Percentiles rank a stretch among this genome's conserved stretches.
Evolutionary conservation across 1,140 invertebrate genomes (phyloP).

Genomic region (Bombus sibiricus): DNA sequence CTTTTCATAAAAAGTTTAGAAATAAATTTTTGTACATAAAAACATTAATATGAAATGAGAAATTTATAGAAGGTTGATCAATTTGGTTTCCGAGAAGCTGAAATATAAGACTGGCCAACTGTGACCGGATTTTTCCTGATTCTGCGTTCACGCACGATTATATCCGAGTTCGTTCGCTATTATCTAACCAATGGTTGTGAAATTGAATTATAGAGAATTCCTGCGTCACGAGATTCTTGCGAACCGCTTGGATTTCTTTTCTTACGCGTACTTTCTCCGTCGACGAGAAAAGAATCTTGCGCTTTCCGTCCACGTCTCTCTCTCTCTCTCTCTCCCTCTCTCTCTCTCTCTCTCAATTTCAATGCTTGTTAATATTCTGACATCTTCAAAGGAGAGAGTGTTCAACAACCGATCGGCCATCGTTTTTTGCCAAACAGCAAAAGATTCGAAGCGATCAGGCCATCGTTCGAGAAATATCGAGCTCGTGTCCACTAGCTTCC

Average conservation of each 20-base stretch:
- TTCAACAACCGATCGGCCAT: neutral
- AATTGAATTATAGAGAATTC: conserved; percentile 37
- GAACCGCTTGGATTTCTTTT: conserved; percentile 42
- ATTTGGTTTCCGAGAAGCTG: neutral
- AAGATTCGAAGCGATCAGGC: neutral
- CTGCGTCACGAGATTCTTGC: conserved; percentile 16
- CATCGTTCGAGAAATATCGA: neutral
- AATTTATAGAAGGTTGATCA: neutral
- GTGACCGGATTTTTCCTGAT: neutral
- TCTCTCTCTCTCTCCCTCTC: neutral
- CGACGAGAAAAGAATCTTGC: neutral
- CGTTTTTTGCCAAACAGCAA: neutral
- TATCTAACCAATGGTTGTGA: conserved; percentile 27
- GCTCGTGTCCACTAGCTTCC: neutral
- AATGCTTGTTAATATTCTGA: neutral
- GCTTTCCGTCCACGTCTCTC: neutral
- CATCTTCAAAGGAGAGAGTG: neutral
- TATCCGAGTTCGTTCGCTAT: neutral
- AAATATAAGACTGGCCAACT: neutral
- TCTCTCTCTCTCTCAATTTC: neutral
- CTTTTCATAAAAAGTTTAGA: neutral
- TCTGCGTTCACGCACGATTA: neutral
- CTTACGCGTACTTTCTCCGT: conserved; percentile 39
- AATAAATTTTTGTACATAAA: neutral
- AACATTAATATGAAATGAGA: neutral